Conservation (phyloP, 2,797 vertebrate genomes). For the Coccyzus lansbergi region DNA sequence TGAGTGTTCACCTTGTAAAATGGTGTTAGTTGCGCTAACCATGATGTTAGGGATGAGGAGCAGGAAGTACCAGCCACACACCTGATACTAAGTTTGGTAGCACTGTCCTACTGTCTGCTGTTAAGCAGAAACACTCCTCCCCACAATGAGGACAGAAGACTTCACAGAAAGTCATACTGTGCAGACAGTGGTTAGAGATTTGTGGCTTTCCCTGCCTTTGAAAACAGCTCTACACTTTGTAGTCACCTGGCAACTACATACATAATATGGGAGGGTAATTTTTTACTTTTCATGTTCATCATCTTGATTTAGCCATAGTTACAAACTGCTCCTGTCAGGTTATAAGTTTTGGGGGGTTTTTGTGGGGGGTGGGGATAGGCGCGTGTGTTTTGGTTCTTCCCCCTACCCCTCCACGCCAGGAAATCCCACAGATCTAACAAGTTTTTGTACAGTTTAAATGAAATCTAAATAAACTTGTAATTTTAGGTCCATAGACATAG, state of each 20-base stretch:
- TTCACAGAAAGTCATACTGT: background rate
- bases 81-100: background rate
- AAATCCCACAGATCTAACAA: background rate
- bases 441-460: background rate
- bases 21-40: background rate
- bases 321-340: background rate
- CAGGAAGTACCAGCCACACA: background rate
- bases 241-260: background rate
- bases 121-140: background rate
- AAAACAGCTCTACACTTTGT: background rate
- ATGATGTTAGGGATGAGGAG: background rate
- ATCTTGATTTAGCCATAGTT: background rate
- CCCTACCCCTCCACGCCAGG: too few species aligned
- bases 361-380: too few species aligned
- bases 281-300: background rate
- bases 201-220: background rate
- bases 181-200: background rate
- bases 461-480: background rate
- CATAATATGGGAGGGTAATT: background rate
- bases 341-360: too few species aligned
- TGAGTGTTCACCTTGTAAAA: background rate
- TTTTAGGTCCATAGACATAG: background rate
- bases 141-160: background rate
- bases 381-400: too few species aligned
- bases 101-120: accelerated